Percentiles rank a stretch among this genome's conserved stretches.
phyloP scores from a whole-genome alignment of 2,888 invertebrate species.

The Alloplasta piceator region DNA sequence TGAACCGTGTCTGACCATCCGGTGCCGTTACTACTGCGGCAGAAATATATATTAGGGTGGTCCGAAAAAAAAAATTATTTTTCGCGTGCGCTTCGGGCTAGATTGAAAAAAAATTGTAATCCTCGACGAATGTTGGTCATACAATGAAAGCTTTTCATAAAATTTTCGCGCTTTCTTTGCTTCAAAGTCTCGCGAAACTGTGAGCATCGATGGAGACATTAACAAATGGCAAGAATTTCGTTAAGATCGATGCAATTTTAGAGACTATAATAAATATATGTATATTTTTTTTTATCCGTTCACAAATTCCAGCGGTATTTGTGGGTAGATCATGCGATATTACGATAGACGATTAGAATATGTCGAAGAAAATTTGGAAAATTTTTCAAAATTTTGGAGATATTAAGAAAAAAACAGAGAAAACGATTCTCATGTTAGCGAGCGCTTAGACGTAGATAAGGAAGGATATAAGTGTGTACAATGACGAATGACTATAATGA shows the following conservation, averaged over 20 bases:
- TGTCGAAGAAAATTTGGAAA: conserved; percentile 34
- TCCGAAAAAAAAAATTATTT: background rate
- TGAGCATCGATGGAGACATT: too few relatives aligned
- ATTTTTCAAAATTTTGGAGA: conserved; percentile 19
- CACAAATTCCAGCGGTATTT: background rate
- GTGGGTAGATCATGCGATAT: too few relatives aligned
- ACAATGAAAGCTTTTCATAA: too few relatives aligned
- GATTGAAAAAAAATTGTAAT: background rate
- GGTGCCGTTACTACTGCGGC: conserved; percentile 28
- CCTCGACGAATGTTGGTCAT: too few relatives aligned
- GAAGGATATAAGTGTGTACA: conserved; percentile 68
- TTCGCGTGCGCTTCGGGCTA: too few relatives aligned
- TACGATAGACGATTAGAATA: conserved; percentile 29
- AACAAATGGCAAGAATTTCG: too few relatives aligned
- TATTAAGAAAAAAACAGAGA: conserved; percentile 22
- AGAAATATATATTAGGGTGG: background rate
- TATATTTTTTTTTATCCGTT: too few relatives aligned
- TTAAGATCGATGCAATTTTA: too few relatives aligned
- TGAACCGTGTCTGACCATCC: conserved; percentile 39
- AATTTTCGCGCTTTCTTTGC: too few relatives aligned
- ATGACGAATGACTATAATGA: conserved; percentile 61
- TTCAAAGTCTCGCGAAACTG: too few relatives aligned
- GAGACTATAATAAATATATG: too few relatives aligned
- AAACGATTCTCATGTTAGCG: conserved; percentile 13
- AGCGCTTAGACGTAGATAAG: conserved; percentile 63